These are phyloP conservation scores for Yponomeuta sedellus DNA, from an alignment of 2,888 invertebrate genomes.

Conservation along the genomic window DNA sequence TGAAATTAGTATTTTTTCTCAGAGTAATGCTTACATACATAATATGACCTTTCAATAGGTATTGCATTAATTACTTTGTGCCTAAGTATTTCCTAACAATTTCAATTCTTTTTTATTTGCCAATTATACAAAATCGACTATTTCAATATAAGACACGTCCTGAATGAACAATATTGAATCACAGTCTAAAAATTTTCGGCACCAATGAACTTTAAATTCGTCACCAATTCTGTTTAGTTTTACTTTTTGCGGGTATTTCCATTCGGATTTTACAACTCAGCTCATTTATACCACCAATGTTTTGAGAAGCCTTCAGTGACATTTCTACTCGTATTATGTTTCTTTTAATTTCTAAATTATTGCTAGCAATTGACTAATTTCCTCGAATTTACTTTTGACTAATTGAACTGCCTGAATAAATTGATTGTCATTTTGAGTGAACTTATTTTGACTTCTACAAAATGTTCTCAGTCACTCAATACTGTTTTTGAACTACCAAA, in stretches of 20 bases:
- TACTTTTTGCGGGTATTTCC: neutral
- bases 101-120: slow-evolving; percentile 30
- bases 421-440: neutral
- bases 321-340: slow-evolving; percentile 39
- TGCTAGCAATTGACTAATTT: slow-evolving; percentile 74
- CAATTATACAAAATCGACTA: slow-evolving; percentile 73
- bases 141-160: slow-evolving; percentile 77
- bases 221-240: slow-evolving; percentile 39
- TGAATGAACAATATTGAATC: slow-evolving; percentile 74
- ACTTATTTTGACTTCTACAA: neutral
- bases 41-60: neutral
- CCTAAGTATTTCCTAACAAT: neutral
- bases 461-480: neutral
- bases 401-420: slow-evolving; percentile 59
- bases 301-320: slow-evolving; percentile 55
- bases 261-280: slow-evolving; percentile 43
- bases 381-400: slow-evolving; percentile 54
- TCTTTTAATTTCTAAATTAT: slow-evolving; percentile 55
- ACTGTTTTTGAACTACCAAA: slow-evolving; percentile 45
- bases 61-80: neutral
- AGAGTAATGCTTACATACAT: neutral
- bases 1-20: too few species aligned
- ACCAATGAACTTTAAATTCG: slow-evolving; percentile 75
- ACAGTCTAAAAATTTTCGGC: slow-evolving; percentile 74
- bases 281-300: slow-evolving; percentile 32